phyloP scores from a whole-genome alignment of 37 sponge, comb jelly and placozoan genomes.

The Axinella damicornis region DNA sequence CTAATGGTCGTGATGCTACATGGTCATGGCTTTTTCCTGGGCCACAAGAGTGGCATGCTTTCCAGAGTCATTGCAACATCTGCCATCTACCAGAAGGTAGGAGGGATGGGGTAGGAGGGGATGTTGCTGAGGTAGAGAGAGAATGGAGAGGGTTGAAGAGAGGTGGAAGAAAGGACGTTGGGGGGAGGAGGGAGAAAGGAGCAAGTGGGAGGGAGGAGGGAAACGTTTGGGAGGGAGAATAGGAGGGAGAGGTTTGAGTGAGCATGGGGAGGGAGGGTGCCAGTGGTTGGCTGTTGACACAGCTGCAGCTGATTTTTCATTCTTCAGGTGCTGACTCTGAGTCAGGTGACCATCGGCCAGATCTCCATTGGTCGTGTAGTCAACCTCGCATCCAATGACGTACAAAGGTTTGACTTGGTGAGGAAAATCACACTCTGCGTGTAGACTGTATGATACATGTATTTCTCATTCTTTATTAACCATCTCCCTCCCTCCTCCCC shows the following conservation, averaged over 20 bases:
- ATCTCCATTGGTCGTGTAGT: conserved; percentile 71
- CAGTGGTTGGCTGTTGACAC: too few species aligned
- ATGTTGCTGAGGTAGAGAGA: too few species aligned
- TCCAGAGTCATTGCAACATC: conserved; percentile 48
- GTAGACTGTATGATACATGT: conserved; percentile 1
- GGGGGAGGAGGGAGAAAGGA: background rate
- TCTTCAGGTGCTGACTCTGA: conserved; percentile 55
- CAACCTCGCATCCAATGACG: conserved; percentile 83
- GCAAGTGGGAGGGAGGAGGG: background rate
- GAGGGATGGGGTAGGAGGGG: too few species aligned
- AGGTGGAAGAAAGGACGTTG: background rate
- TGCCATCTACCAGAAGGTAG: conserved; percentile 78
- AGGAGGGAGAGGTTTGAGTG: background rate
- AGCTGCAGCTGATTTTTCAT: too few species aligned
- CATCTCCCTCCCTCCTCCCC: background rate
- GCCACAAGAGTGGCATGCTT: conserved; percentile 58
- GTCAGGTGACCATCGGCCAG: conserved; percentile 54
- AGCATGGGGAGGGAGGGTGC: background rate
- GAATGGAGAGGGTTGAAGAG: background rate
- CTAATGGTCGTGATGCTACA: conserved; percentile 32
- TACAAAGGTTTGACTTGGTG: conserved; percentile 80
- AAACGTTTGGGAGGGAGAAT: too few species aligned
- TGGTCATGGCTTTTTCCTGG: conserved; percentile 40
- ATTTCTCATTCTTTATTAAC: too few species aligned
- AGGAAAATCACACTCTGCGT: background rate